Evolutionary conservation across 1,140 invertebrate species (phyloP).

Genomic region (Arctopsyche grandis): DNA sequence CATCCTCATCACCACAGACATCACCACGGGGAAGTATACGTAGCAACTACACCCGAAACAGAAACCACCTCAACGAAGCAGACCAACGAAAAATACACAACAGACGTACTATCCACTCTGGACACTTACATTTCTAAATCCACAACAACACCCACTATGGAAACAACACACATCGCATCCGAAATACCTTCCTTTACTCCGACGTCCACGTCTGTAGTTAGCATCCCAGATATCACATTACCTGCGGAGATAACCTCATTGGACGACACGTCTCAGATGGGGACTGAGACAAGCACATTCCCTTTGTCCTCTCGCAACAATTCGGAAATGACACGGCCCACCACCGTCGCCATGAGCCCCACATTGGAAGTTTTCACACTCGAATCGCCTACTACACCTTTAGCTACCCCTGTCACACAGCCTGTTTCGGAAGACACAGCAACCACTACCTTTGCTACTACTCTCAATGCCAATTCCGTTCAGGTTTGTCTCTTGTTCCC

Average conservation of each 20-base stretch:
- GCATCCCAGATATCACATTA: conserved; percentile 40
- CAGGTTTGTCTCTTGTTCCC: conserved; percentile 62
- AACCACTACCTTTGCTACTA: conserved; percentile 59
- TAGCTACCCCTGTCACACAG: conserved; percentile 54
- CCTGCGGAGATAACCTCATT: conserved; percentile 43
- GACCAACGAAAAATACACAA: background rate
- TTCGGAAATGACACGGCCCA: conserved; percentile 36
- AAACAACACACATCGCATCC: conserved; percentile 55
- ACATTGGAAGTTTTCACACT: conserved; percentile 30
- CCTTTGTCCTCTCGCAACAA: conserved; percentile 37
- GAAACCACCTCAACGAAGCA: conserved; percentile 50
- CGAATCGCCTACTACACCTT: conserved; percentile 43
- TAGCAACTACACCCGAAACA: conserved; percentile 51
- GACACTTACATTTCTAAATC: background rate
- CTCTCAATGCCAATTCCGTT: conserved; percentile 63
- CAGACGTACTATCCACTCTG: background rate
- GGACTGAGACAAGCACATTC: conserved; percentile 34
- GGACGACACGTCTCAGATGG: conserved; percentile 44
- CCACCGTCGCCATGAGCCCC: conserved; percentile 9
- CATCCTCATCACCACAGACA: conserved; percentile 61
- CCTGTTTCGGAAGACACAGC: conserved; percentile 58
- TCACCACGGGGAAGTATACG: conserved; percentile 59
- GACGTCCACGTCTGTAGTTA: conserved; percentile 17
- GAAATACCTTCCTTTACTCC: conserved; percentile 47
- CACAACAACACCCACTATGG: conserved; percentile 52